phyloP scores from a whole-genome alignment of 2,113 vertebrate genomes.

The Lathamus discolor region DNA sequence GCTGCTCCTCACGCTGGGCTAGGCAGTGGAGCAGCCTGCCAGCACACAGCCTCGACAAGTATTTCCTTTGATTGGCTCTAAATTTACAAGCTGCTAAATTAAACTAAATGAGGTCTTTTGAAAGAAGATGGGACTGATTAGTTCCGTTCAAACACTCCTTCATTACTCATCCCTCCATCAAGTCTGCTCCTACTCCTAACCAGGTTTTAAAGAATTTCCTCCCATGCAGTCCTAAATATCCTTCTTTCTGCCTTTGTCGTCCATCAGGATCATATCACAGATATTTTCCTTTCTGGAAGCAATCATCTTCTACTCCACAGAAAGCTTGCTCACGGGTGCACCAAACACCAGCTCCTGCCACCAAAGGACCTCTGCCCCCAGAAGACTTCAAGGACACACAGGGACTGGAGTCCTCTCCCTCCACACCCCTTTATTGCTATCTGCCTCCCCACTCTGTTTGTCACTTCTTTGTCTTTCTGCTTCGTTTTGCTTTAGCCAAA shows the following conservation, averaged over 20 bases:
- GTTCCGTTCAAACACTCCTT: constrained; percentile 64
- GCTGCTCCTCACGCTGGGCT: neutral
- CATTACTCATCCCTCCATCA: constrained; percentile 66
- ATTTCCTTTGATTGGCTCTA: constrained; percentile 62
- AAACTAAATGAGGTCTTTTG: constrained; percentile 62
- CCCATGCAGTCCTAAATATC: neutral
- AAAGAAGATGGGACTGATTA: constrained; percentile 69
- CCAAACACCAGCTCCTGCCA: neutral
- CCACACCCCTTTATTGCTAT: neutral
- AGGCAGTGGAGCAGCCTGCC: constrained; percentile 1
- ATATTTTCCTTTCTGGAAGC: neutral
- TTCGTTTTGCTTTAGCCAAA: neutral
- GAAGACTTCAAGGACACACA: fast-evolving
- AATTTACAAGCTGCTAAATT: constrained; percentile 67
- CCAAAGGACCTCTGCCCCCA: neutral
- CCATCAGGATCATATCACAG: neutral
- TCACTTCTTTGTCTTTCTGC: neutral
- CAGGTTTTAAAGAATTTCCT: constrained; percentile 55
- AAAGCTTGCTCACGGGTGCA: neutral
- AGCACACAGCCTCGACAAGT: constrained; percentile 31
- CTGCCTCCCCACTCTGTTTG: neutral
- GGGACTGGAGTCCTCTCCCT: neutral
- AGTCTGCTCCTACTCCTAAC: constrained; percentile 51
- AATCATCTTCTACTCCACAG: neutral
- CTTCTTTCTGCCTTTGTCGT: neutral